phyloP scores from a whole-genome alignment of 2,888 invertebrate genomes.

The Brachypalpus laphriformis region DNA sequence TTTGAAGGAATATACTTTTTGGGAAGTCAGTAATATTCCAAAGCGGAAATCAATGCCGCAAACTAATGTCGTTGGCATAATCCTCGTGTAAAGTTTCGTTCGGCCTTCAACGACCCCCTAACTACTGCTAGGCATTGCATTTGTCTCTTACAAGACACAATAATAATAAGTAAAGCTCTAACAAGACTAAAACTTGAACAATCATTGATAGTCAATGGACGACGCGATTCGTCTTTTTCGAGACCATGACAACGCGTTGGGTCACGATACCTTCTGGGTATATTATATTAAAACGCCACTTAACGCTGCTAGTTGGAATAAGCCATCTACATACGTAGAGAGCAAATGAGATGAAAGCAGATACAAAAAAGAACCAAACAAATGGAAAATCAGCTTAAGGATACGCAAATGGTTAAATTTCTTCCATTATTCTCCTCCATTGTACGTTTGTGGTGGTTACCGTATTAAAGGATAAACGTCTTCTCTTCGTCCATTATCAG shows the following conservation, averaged over 20 bases:
- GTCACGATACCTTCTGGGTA: too few relatives aligned
- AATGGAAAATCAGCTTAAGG: conserved; percentile 8
- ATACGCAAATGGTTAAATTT: conserved; percentile 18
- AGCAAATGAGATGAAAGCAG: background rate
- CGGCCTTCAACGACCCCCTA: too few relatives aligned
- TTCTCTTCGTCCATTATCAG: conserved; percentile 43
- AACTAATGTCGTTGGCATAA: too few relatives aligned
- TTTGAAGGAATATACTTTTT: too few relatives aligned
- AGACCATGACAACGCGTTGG: background rate
- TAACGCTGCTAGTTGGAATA: conserved; percentile 1
- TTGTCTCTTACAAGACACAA: too few relatives aligned
- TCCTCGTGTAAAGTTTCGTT: too few relatives aligned
- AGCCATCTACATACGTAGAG: background rate
- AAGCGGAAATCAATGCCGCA: too few relatives aligned
- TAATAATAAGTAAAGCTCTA: background rate
- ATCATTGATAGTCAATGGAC: conserved; percentile 12
- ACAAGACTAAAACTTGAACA: background rate
- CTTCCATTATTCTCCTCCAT: conserved; percentile 15
- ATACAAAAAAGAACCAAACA: conserved; percentile 7
- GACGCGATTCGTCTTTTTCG: background rate
- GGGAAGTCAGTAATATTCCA: too few relatives aligned
- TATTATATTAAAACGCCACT: conserved; percentile 10
- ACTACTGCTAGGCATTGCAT: too few relatives aligned
- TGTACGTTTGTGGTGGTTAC: conserved; percentile 18
- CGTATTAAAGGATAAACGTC: conserved; percentile 45